These are phyloP conservation scores for Falco cherrug DNA, from an alignment of 2,797 vertebrate genomes.

Conservation along the genomic window DNA sequence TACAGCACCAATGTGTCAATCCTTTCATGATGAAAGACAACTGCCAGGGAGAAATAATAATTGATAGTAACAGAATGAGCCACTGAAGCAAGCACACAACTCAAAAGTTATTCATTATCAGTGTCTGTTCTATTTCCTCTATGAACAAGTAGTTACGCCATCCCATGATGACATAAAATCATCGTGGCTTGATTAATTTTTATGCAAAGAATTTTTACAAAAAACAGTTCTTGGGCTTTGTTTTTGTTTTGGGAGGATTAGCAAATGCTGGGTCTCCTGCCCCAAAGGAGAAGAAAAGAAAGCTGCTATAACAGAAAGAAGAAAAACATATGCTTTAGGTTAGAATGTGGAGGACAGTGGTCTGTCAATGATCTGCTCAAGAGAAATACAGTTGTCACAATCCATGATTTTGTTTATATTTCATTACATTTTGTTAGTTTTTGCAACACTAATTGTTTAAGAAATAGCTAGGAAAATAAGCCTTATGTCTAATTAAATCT, in stretches of 20 bases:
- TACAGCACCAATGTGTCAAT: not conserved
- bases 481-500: not conserved
- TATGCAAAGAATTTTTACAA: not conserved
- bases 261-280: not conserved
- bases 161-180: not conserved
- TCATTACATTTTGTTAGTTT: not conserved
- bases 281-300: not conserved
- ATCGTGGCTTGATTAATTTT: not conserved
- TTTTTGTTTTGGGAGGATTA: not conserved
- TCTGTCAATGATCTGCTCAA: not conserved
- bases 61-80: not conserved
- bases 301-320: rapidly evolving
- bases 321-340: not conserved
- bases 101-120: not conserved
- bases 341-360: not conserved
- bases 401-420: too few species aligned
- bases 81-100: not conserved
- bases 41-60: not conserved
- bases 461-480: not conserved
- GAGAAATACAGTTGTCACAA: not conserved
- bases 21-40: not conserved
- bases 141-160: not conserved
- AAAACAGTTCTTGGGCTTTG: not conserved
- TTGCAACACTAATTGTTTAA: not conserved
- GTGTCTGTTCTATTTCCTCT: not conserved